These are phyloP conservation scores for Tholera decimalis DNA, from an alignment of 2,888 invertebrate genomes.

Conservation along the genomic window DNA sequence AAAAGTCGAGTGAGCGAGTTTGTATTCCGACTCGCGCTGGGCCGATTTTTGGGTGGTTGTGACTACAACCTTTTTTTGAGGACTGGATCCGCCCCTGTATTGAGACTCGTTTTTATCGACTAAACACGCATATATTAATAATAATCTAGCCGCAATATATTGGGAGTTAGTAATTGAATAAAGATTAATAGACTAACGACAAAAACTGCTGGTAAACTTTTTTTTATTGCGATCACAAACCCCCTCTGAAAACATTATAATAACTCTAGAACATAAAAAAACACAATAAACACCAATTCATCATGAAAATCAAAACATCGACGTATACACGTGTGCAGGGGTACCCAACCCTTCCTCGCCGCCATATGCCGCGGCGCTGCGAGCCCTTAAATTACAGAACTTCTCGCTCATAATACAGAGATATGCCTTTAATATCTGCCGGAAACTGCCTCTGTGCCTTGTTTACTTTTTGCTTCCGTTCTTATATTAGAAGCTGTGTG, in stretches of 20 bases:
- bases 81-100: too few relatives aligned
- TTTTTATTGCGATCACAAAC: not conserved
- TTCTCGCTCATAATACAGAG: constrained; percentile 91
- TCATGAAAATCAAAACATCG: constrained; percentile 62
- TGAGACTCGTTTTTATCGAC: too few relatives aligned
- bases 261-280: not conserved
- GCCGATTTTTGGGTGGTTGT: too few relatives aligned
- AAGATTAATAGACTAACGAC: too few relatives aligned
- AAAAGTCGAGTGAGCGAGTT: too few relatives aligned
- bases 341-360: constrained; percentile 80
- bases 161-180: too few relatives aligned
- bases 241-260: not conserved
- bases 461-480: constrained; percentile 89
- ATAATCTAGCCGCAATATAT: too few relatives aligned
- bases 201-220: not conserved
- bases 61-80: too few relatives aligned
- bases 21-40: too few relatives aligned
- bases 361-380: constrained; percentile 87
- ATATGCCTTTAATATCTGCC: constrained; percentile 91
- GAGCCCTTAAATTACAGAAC: constrained; percentile 90
- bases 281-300: constrained; percentile 21
- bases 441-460: constrained; percentile 84
- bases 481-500: constrained; percentile 85
- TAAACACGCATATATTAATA: too few relatives aligned
- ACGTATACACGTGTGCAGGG: constrained; percentile 39